Conservation (phyloP, 1,140 invertebrate genomes). For the Drosophila albomicans region DNA sequence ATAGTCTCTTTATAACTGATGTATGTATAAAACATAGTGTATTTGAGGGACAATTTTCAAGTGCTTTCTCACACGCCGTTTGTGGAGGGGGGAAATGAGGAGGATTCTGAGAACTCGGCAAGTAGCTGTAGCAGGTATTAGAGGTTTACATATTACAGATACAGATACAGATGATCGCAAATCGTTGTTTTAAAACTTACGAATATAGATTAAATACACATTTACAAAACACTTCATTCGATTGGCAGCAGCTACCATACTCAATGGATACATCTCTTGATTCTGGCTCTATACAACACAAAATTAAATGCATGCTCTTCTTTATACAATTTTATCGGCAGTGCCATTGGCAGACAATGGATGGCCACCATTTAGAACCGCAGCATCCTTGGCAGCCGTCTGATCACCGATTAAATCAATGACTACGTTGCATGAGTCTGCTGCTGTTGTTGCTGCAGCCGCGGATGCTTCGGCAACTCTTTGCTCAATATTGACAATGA, state of each 20-base stretch:
- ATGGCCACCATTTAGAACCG: constrained; percentile 33
- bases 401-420: constrained; percentile 66
- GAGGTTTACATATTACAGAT: constrained; percentile 1
- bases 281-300: constrained; percentile 8
- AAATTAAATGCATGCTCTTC: constrained; percentile 5
- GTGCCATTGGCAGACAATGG: constrained; percentile 18
- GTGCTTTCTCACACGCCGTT: neutral
- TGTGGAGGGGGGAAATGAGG: neutral
- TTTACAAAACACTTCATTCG: constrained; percentile 19
- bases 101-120: neutral
- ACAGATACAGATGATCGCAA: constrained; percentile 11
- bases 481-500: constrained; percentile 31
- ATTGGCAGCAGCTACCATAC: constrained; percentile 19
- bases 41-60: neutral
- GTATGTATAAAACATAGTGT: constrained; percentile 7
- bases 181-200: constrained; percentile 24
- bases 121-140: constrained; percentile 8
- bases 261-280: constrained; percentile 5
- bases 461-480: neutral
- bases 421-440: constrained; percentile 6
- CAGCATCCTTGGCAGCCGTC: constrained; percentile 28
- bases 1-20: constrained; percentile 25
- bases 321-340: constrained; percentile 22
- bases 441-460: neutral
- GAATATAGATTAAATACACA: constrained; percentile 31